Base-by-base conservation (phyloP, 2,888 invertebrate species). In the Drosophila affinis region DNA sequence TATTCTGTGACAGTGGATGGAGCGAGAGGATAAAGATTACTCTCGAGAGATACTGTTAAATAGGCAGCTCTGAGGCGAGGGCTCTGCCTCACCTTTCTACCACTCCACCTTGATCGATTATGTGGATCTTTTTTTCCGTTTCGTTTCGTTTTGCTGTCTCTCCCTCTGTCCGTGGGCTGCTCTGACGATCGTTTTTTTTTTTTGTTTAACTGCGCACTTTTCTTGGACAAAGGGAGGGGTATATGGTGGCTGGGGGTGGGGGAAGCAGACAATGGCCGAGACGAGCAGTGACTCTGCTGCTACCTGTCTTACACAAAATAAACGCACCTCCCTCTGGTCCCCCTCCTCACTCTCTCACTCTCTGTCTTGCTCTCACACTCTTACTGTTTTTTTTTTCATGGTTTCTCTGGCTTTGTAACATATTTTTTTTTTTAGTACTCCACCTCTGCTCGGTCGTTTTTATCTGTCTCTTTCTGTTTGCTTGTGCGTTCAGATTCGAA, bases 221-320 rank as follows among this genome's bases (percentile, higher is more conserved):
- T 81, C 65, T 67, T 71, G 63, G 34, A 29, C 62, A 49, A 46
- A 44, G 46, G 48, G 45, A 32, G 53, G 62, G 64, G 49, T 21
- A 21, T 39, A 39, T 39, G 39, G 14, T 39, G 39, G 59, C 18
- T 14, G 39, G 32, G 32, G 7, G 27, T 6, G 54, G 48, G 44
- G 51, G 48, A 34, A 52, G 51, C 60, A 73, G 77, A 81, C 84
- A 85, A 79, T 71, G 79, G 71, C 67, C 72, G 61, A 81, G 69
- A 58, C 77, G 84, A 81, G 71, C 76, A 70, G 68, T 77, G 74
- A 77, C 77, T 81, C 60, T 39, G 39, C 39, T 39, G 88, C 85
- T 85, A 85, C 85, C 85, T 85, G 85, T 85, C 88, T 85, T 85
- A 85, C 85, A 88, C 85, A 81, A 85, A 87, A 85, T 88, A 87